A percentile compares a stretch with the other conserved stretches of the same genome.
Evolutionary conservation across 2,113 vertebrate genomes (phyloP).

Genomic region (Hippocampus barbouri): DNA sequence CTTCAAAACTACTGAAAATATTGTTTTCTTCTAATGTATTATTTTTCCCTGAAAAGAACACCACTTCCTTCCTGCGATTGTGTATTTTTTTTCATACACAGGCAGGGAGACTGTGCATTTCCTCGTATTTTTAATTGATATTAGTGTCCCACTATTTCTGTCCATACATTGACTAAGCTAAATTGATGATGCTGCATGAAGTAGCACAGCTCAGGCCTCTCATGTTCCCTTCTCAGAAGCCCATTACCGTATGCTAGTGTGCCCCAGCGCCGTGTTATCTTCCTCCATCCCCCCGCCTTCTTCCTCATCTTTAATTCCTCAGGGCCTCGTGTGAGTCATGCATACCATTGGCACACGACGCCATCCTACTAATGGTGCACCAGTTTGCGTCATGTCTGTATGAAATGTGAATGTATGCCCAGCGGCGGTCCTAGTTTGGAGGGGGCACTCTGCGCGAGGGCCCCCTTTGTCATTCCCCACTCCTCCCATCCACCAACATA

Average conservation of each 20-base stretch:
- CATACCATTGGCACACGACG: constrained; percentile 56
- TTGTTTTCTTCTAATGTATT: too few species aligned
- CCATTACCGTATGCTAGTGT: constrained; percentile 20
- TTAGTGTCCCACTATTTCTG: not conserved
- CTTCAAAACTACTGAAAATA: not conserved
- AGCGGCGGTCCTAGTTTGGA: not conserved
- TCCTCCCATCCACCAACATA: too few species aligned
- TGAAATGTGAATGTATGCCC: constrained; percentile 9
- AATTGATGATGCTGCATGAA: constrained; percentile 14
- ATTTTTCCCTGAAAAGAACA: not conserved
- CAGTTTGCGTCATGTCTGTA: constrained; percentile 28
- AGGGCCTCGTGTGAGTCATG: constrained; percentile 52
- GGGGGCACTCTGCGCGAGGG: not conserved
- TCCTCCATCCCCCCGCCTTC: constrained; percentile 14
- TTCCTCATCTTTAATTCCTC: constrained; percentile 55
- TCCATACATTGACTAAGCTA: not conserved
- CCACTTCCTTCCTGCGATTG: not conserved
- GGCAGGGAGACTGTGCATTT: not conserved
- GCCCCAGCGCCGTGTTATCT: constrained; percentile 33
- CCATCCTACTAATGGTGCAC: constrained; percentile 46
- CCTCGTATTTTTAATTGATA: not conserved
- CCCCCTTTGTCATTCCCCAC: too few species aligned
- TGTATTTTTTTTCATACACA: not conserved
- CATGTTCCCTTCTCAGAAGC: constrained; percentile 21
- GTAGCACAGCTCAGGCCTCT: constrained; percentile 25